These are phyloP conservation scores for Stegastes partitus DNA, from an alignment of 2,113 vertebrate species.

Conservation along the genomic window DNA sequence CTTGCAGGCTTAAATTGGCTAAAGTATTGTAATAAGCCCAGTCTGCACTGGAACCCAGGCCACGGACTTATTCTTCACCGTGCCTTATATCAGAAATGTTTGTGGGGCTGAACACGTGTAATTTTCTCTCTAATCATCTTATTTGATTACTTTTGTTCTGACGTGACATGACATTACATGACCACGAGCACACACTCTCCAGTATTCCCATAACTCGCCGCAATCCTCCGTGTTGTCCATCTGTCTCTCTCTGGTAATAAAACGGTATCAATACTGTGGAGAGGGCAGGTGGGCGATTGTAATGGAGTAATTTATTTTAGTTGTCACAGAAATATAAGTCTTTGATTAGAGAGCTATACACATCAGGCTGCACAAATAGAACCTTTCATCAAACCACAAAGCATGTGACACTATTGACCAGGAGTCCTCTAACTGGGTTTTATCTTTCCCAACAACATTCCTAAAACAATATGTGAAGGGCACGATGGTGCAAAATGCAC, in stretches of 20 bases:
- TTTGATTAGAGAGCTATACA: conserved; percentile 79
- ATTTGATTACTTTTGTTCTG: conserved; percentile 54
- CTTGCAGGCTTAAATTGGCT: conserved; percentile 70
- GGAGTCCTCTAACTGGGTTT: conserved; percentile 48
- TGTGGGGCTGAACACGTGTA: conserved; percentile 18
- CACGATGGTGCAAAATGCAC: conserved; percentile 44
- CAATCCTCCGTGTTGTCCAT: conserved; percentile 59
- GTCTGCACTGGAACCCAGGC: conserved; percentile 49
- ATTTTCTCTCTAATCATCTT: conserved; percentile 45
- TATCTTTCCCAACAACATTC: conserved; percentile 59
- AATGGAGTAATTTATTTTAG: conserved; percentile 85
- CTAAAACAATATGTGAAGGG: conserved; percentile 30
- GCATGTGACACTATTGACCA: conserved; percentile 80
- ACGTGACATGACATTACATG: conserved; percentile 43
- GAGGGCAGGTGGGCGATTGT: conserved; percentile 79
- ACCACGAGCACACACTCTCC: conserved; percentile 31
- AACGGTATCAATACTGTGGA: conserved; percentile 76
- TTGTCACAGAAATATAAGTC: conserved; percentile 84
- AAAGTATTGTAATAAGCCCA: conserved; percentile 68
- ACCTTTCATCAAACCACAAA: conserved; percentile 84
- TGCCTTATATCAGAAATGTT: conserved; percentile 44
- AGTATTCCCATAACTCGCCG: conserved; percentile 49
- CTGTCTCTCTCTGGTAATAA: conserved; percentile 72
- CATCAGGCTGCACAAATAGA: conserved; percentile 79
- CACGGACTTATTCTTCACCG: conserved; percentile 5